Conservation (phyloP, 2,888 invertebrate genomes). For the Microctonus brassicae region DNA sequence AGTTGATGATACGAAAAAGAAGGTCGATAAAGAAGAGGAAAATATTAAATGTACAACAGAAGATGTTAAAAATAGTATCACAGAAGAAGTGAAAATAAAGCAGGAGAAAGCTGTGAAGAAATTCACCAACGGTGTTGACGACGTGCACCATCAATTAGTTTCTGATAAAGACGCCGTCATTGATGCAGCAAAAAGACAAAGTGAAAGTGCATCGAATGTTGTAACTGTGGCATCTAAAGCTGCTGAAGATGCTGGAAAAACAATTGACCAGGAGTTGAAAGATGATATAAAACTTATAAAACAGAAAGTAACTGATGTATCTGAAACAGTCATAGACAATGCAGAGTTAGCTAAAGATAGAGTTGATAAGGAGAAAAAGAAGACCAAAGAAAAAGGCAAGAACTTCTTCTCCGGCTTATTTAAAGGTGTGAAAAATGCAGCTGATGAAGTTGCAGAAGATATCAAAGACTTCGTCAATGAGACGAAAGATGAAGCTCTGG, state of each 20-base stretch:
- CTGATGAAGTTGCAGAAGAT: constrained; percentile 42
- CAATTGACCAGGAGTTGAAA: constrained; percentile 17
- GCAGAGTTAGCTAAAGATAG: constrained; percentile 38
- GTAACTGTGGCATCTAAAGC: constrained; percentile 36
- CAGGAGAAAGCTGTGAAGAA: constrained; percentile 33
- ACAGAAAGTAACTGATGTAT: constrained; percentile 41
- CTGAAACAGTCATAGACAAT: constrained; percentile 2
- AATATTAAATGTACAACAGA: constrained; percentile 31
- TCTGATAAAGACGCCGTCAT: constrained; percentile 40
- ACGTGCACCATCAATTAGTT: constrained; percentile 31
- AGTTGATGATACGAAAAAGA: constrained; percentile 69
- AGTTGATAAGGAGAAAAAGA: constrained; percentile 40
- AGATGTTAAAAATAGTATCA: constrained; percentile 38
- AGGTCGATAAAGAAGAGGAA: constrained; percentile 42
- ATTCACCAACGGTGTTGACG: constrained; percentile 19
- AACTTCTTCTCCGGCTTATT: constrained; percentile 48
- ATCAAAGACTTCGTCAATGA: constrained; percentile 44
- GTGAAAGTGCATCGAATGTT: constrained; percentile 44
- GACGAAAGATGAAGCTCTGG: constrained; percentile 44
- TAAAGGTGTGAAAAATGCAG: constrained; percentile 46
- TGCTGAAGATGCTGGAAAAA: constrained; percentile 45
- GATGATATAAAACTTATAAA: constrained; percentile 31
- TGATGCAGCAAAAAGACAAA: constrained; percentile 51
- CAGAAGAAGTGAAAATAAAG: constrained; percentile 43
- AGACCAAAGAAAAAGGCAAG: constrained; percentile 45